Evolutionary conservation across 2,888 invertebrate species (phyloP).

Genomic region (Monoplex corrugatus): DNA sequence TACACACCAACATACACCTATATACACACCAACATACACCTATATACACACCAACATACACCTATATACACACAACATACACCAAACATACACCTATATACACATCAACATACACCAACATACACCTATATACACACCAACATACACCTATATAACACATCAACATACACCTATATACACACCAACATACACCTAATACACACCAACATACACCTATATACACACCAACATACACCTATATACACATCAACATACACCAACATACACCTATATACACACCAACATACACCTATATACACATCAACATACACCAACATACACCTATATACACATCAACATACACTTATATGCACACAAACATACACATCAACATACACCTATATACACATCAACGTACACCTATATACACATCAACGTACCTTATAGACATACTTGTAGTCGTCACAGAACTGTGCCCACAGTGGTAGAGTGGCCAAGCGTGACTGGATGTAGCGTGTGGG

Average conservation of each 20-base stretch:
- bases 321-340: too few relatives aligned
- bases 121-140: too few relatives aligned
- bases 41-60: too few relatives aligned
- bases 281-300: too few relatives aligned
- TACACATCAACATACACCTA: too few relatives aligned
- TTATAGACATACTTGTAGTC: slow-evolving; percentile 67
- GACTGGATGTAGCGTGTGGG: slow-evolving; percentile 62
- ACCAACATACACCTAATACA: background rate
- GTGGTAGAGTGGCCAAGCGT: slow-evolving; percentile 58
- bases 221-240: background rate
- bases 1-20: too few relatives aligned
- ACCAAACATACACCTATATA: background rate
- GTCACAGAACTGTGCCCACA: slow-evolving; percentile 68
- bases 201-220: too few relatives aligned
- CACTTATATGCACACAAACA: too few relatives aligned
- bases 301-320: too few relatives aligned
- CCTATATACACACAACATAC: background rate
- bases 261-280: too few relatives aligned
- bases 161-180: background rate
- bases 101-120: too few relatives aligned
- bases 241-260: background rate
- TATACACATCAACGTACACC: background rate
- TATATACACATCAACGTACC: slow-evolving; percentile 53
- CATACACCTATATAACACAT: background rate
- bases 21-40: too few relatives aligned